These are phyloP conservation scores for Phrynocephalus vlangalii DNA, from an alignment of 2,797 vertebrate species.

Conservation along the genomic window DNA sequence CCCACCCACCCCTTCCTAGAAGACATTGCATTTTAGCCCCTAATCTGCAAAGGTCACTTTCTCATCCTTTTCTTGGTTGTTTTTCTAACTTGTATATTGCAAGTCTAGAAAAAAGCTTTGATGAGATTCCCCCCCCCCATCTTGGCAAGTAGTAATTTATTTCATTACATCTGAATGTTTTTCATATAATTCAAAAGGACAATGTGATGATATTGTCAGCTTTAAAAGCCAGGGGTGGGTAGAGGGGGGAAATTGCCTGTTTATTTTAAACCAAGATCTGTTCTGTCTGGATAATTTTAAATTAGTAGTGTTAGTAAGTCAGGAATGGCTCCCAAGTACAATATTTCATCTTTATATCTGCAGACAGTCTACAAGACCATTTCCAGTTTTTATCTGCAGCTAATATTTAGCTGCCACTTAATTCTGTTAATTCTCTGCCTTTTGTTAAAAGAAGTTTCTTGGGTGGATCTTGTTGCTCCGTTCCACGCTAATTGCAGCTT, in stretches of 20 bases:
- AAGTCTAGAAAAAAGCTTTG: constrained; percentile 81
- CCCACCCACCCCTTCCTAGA: constrained; percentile 62
- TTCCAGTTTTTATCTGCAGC: constrained; percentile 76
- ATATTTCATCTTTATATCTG: constrained; percentile 78
- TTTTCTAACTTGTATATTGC: constrained; percentile 84
- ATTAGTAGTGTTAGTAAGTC: constrained; percentile 76
- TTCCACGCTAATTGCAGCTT: constrained; percentile 84
- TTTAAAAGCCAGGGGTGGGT: constrained; percentile 72
- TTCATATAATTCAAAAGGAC: constrained; percentile 76
- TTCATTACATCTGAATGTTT: constrained; percentile 80
- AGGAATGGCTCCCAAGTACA: constrained; percentile 71
- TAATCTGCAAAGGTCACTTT: constrained; percentile 82
- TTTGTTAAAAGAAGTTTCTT: constrained; percentile 82
- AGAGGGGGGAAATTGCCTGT: constrained; percentile 57
- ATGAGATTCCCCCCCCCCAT: constrained; percentile 74
- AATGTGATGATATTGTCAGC: constrained; percentile 80
- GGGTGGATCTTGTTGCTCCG: constrained; percentile 80
- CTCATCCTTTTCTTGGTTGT: constrained; percentile 81
- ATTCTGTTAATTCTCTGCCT: constrained; percentile 80
- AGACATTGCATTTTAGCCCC: constrained; percentile 84
- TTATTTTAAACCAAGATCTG: constrained; percentile 51
- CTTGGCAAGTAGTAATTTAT: constrained; percentile 80
- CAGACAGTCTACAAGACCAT: constrained; percentile 78
- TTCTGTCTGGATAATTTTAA: constrained; percentile 76
- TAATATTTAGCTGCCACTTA: constrained; percentile 83